Evolutionary conservation across 2,797 vertebrate genomes (phyloP).

Genomic region (Spea hammondii): DNA sequence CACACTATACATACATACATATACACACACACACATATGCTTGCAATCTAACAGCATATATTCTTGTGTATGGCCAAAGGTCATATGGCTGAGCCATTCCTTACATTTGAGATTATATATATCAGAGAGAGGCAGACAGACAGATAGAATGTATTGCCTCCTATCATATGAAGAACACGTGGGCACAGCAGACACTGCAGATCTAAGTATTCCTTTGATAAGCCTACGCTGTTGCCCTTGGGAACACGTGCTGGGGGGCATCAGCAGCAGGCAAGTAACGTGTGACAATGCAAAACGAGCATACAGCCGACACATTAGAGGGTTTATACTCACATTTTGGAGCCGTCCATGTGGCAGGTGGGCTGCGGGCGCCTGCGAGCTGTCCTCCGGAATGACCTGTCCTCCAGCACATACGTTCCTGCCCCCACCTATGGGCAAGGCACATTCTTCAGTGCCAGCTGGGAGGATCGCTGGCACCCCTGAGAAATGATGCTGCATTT

Average conservation of each 20-base stretch:
- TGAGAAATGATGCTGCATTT: background rate
- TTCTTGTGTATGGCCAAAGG: no score
- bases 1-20: no score
- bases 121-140: background rate
- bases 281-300: background rate
- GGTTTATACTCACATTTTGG: conserved; percentile 14
- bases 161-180: background rate
- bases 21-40: no score
- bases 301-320: background rate
- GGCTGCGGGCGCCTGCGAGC: conserved; percentile 1
- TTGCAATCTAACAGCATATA: no score
- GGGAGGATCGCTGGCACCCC: background rate
- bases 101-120: no score
- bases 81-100: no score
- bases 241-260: conserved; percentile 28
- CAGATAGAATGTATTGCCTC: background rate
- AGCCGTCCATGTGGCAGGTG: conserved; percentile 3
- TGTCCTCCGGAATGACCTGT: conserved; percentile 37
- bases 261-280: conserved; percentile 9
- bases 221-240: background rate
- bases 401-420: background rate
- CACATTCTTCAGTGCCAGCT: background rate
- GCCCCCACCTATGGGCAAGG: background rate
- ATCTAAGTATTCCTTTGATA: background rate
- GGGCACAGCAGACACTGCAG: background rate